Conservation (phyloP, 1,140 invertebrate species). For the Hycleus phaleratus region DNA sequence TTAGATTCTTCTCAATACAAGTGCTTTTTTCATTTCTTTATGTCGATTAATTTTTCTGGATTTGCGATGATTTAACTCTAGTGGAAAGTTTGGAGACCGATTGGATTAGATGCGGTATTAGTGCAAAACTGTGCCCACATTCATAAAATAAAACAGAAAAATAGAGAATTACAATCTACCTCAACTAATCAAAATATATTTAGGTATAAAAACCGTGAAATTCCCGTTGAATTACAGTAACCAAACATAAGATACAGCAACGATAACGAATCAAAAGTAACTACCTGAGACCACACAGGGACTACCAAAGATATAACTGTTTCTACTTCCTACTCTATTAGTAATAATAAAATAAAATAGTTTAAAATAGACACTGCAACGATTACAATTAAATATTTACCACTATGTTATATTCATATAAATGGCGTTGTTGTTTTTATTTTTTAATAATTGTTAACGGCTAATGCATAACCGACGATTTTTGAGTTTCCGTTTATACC, state of each 20-base stretch:
- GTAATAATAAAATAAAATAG: no score
- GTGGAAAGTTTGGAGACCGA: conserved; percentile 36
- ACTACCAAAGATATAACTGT: conserved; percentile 32
- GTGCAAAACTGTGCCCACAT: conserved; percentile 30
- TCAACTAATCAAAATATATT: conserved; percentile 40
- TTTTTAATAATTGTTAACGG: not conserved
- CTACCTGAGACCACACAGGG: conserved; percentile 21
- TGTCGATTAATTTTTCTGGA: not conserved
- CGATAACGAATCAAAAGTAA: conserved; percentile 3
- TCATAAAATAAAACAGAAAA: not conserved
- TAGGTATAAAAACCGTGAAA: conserved; percentile 35
- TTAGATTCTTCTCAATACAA: no score
- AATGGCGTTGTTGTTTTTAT: conserved; percentile 8
- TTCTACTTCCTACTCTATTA: no score
- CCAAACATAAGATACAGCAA: conserved; percentile 25
- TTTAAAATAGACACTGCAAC: no score
- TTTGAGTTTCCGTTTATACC: no score
- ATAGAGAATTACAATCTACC: conserved; percentile 33
- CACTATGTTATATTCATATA: not conserved
- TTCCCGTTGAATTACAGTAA: conserved; percentile 36
- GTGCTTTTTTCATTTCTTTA: not conserved
- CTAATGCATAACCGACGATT: no score
- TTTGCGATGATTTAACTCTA: conserved; percentile 6
- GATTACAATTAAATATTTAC: no score
- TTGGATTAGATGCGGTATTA: conserved; percentile 32